These are phyloP conservation scores for Oryctes rhinoceros DNA, from an alignment of 1,140 invertebrate species.

Conservation along the genomic window DNA sequence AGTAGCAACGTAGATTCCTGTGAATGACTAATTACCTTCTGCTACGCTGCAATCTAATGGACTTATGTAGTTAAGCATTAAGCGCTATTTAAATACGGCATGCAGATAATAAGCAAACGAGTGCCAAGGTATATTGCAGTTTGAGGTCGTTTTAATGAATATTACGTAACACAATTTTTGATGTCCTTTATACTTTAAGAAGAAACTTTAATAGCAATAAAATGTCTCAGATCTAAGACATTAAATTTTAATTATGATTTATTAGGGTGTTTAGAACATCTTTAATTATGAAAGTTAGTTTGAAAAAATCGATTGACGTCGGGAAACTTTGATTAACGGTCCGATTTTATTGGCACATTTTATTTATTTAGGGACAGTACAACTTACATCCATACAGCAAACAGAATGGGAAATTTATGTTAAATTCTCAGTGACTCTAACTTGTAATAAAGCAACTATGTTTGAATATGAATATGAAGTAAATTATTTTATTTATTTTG, in stretches of 20 bases:
- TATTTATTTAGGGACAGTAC: not conserved
- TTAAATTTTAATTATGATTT: conserved; percentile 7
- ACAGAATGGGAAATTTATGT: not conserved
- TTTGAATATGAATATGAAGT: too few relatives aligned
- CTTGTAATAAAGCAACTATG: not conserved
- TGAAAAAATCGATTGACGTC: conserved; percentile 3
- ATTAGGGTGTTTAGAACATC: not conserved
- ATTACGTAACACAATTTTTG: not conserved
- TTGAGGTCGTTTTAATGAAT: conserved; percentile 4
- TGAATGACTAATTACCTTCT: not conserved
- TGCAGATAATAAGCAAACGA: not conserved
- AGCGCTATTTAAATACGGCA: not conserved
- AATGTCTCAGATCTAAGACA: not conserved
- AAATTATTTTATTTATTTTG: too few relatives aligned
- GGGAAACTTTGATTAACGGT: not conserved
- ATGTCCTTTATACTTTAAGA: not conserved
- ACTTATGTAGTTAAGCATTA: not conserved
- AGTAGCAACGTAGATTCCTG: not conserved
- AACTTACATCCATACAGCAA: not conserved
- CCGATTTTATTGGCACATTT: not conserved
- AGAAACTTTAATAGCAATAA: conserved; percentile 8
- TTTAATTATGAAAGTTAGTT: conserved; percentile 10
- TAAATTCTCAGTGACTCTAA: not conserved
- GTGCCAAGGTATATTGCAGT: not conserved
- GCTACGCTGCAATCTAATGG: not conserved